These are phyloP conservation scores for Eremobia ochroleuca DNA, from an alignment of 2,888 invertebrate genomes.

Conservation along the genomic window DNA sequence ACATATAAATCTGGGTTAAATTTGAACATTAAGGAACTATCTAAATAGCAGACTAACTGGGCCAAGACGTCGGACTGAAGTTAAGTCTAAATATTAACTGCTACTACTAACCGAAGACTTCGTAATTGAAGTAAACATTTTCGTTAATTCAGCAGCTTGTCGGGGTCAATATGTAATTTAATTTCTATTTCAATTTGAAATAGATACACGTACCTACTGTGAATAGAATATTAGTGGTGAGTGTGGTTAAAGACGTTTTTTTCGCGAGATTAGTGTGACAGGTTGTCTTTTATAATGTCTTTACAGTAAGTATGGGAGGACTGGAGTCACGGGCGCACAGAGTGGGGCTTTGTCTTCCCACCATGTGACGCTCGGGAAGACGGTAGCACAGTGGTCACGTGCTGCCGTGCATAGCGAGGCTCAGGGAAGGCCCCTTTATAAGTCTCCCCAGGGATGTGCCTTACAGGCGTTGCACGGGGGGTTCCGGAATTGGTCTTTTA, in stretches of 20 bases:
- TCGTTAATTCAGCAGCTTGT: conserved; percentile 16
- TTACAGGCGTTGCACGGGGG: too few species aligned
- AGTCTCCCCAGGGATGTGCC: too few species aligned
- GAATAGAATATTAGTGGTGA: background rate
- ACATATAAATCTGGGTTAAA: background rate
- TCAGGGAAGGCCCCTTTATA: too few species aligned
- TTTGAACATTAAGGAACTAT: conserved; percentile 7
- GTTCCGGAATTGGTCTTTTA: too few species aligned
- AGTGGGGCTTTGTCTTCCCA: too few species aligned
- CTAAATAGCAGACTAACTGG: background rate
- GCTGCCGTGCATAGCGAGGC: too few species aligned
- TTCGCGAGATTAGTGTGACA: background rate
- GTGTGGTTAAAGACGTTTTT: background rate
- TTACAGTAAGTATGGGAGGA: too few species aligned
- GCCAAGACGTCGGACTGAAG: background rate
- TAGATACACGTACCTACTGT: background rate
- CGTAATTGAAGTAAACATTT: conserved; percentile 23
- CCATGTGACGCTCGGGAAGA: too few species aligned
- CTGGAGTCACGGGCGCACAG: too few species aligned
- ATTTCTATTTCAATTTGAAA: background rate
- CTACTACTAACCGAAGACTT: conserved; percentile 1
- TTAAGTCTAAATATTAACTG: conserved; percentile 24
- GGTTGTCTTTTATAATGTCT: too few species aligned
- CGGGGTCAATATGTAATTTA: conserved; percentile 4
- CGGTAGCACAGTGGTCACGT: too few species aligned